phyloP scores from a whole-genome alignment of 2,888 invertebrate genomes.

The Anthophora plumipes region DNA sequence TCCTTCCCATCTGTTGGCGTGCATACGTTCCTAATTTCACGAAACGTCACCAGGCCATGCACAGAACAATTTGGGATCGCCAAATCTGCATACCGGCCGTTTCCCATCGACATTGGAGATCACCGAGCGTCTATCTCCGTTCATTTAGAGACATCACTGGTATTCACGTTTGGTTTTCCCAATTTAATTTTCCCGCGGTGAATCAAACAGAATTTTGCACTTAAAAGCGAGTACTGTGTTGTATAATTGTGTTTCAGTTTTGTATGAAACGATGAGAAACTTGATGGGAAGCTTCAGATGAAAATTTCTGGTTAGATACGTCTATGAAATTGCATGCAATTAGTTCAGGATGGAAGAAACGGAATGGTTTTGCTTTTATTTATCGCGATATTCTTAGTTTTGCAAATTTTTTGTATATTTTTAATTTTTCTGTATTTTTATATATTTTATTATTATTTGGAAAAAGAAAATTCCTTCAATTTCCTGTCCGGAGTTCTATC shows the following conservation, averaged over 20 bases:
- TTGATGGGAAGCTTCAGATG: background rate
- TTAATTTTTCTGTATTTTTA: no score
- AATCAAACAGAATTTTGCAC: background rate
- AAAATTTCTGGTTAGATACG: background rate
- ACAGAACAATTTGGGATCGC: constrained; percentile 45
- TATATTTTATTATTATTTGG: no score
- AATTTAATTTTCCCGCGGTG: constrained; percentile 30
- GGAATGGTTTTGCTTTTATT: no score
- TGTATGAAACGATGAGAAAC: background rate
- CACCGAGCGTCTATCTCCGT: constrained; percentile 26
- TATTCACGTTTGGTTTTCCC: constrained; percentile 11
- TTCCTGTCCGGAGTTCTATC: background rate
- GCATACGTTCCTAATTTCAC: constrained; percentile 62
- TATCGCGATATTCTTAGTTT: no score
- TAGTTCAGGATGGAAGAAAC: no score
- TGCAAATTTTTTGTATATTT: no score
- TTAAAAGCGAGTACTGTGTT: background rate
- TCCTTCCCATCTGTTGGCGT: constrained; percentile 41
- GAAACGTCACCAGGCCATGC: constrained; percentile 47
- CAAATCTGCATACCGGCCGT: constrained; percentile 47
- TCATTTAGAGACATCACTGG: constrained; percentile 11
- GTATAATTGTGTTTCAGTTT: background rate
- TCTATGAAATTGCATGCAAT: background rate
- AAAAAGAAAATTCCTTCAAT: no score
- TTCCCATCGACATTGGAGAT: constrained; percentile 46